Evolutionary conservation across 2,888 invertebrate species (phyloP).

Genomic region (Erebia epiphron): DNA sequence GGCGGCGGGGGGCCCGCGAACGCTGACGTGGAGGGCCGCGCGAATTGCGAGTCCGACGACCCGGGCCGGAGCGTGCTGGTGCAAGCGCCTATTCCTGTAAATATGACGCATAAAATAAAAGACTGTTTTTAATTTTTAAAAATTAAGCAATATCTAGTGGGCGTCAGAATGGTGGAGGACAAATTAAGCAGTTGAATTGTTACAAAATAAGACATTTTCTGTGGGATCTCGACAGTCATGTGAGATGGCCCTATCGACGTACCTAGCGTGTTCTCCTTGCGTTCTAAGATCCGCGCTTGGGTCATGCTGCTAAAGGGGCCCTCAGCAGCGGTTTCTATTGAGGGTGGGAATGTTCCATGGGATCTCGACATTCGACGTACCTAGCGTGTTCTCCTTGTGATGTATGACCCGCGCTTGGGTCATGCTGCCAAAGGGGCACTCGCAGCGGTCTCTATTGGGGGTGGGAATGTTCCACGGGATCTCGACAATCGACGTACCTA

Average conservation of each 20-base stretch:
- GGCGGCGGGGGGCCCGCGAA: constrained; percentile 71
- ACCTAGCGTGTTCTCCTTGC: not conserved
- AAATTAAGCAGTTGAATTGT: too few species aligned
- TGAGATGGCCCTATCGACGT: not conserved
- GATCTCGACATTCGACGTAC: constrained; percentile 65
- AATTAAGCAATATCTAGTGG: too few species aligned
- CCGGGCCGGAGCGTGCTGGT: constrained; percentile 32
- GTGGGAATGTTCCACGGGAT: constrained; percentile 82
- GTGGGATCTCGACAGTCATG: not conserved
- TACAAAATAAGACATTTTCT: not conserved
- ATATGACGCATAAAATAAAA: not conserved
- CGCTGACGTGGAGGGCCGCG: constrained; percentile 42
- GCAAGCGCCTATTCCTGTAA: constrained; percentile 42
- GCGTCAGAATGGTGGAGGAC: too few species aligned
- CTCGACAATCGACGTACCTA: constrained; percentile 67
- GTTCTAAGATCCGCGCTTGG: too few species aligned
- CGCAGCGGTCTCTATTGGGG: constrained; percentile 36
- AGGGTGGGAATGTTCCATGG: constrained; percentile 81
- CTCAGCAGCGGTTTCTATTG: too few species aligned
- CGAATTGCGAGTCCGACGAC: constrained; percentile 40
- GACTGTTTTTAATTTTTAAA: not conserved
- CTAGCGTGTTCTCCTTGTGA: constrained; percentile 85
- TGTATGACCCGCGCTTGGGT: constrained; percentile 94
- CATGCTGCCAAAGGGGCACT: constrained; percentile 95
- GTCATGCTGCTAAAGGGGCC: not conserved